Conservation (phyloP, 2,113 vertebrate species). For the Capricornis sumatraensis region DNA sequence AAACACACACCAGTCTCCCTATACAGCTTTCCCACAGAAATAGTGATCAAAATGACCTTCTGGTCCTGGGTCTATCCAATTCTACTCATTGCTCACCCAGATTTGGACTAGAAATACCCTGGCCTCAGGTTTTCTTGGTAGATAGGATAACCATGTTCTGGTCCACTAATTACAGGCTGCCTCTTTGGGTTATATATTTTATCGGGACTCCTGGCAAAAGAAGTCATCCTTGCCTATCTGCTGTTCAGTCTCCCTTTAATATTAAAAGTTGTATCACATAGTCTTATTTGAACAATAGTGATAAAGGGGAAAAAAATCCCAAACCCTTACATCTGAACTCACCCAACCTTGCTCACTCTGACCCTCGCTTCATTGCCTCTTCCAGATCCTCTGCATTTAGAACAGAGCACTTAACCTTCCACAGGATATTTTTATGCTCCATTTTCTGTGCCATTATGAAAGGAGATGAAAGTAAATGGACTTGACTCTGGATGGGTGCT, state of each 20-base stretch:
- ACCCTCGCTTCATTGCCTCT: slow-evolving; percentile 62
- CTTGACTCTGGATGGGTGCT: slow-evolving; percentile 62
- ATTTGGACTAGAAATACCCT: too few relatives aligned
- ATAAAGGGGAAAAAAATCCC: background rate
- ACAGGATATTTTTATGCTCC: slow-evolving; percentile 78
- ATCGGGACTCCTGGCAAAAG: slow-evolving; percentile 52
- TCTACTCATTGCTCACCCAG: background rate
- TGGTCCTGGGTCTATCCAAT: fast-evolving
- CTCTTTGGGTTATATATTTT: slow-evolving; percentile 29
- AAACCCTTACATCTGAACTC: background rate
- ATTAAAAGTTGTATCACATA: slow-evolving; percentile 65
- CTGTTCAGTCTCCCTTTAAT: slow-evolving; percentile 31
- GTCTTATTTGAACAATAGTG: slow-evolving; percentile 57
- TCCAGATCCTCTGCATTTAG: slow-evolving; percentile 50
- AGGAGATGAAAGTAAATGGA: slow-evolving; percentile 75
- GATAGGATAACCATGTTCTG: background rate
- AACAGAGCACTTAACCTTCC: slow-evolving; percentile 81
- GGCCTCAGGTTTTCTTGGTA: background rate
- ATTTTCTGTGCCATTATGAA: slow-evolving; percentile 81
- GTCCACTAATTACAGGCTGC: background rate
- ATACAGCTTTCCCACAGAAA: fast-evolving
- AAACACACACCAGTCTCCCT: background rate
- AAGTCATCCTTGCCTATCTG: slow-evolving; percentile 30
- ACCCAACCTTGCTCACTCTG: background rate
- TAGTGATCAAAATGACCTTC: fast-evolving